These are phyloP conservation scores for Agrochola circellaris DNA, from an alignment of 2,888 invertebrate species.

Conservation along the genomic window DNA sequence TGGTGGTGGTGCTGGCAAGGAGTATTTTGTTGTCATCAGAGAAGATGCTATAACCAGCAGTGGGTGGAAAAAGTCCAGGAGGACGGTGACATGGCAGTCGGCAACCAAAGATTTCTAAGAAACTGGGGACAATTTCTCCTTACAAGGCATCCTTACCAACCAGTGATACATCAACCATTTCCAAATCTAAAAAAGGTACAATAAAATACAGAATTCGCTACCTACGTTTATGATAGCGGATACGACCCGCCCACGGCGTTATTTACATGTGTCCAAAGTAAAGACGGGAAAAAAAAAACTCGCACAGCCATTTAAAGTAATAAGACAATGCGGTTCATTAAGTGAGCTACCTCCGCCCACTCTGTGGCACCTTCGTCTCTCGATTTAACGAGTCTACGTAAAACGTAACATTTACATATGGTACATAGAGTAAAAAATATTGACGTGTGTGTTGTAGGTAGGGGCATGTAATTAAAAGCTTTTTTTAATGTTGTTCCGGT, in stretches of 20 bases:
- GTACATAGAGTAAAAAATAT: conserved; percentile 30
- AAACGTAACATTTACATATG: conserved; percentile 58
- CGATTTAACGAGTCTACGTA: conserved; percentile 66
- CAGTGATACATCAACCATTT: conserved; percentile 28
- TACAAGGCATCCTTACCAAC: conserved; percentile 16
- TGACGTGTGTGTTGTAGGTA: conserved; percentile 9
- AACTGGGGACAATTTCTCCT: background rate
- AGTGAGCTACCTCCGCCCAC: conserved; percentile 83
- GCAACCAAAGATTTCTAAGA: background rate
- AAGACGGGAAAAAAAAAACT: conserved; percentile 77
- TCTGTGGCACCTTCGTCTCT: conserved; percentile 71
- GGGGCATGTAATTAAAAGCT: conserved; percentile 43
- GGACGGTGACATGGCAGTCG: no score
- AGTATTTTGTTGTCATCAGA: background rate
- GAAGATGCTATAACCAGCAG: background rate
- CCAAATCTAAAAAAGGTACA: conserved; percentile 49
- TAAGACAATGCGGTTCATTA: conserved; percentile 89
- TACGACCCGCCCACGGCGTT: conserved; percentile 81
- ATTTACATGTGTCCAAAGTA: conserved; percentile 82
- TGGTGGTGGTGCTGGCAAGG: background rate
- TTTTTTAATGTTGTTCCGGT: background rate
- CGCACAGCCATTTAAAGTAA: conserved; percentile 85
- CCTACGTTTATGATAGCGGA: conserved; percentile 77
- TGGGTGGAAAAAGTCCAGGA: background rate
- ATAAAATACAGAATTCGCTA: conserved; percentile 63